Conservation (phyloP, 1,140 invertebrate genomes). For the Diploscapter pachys region DNA sequence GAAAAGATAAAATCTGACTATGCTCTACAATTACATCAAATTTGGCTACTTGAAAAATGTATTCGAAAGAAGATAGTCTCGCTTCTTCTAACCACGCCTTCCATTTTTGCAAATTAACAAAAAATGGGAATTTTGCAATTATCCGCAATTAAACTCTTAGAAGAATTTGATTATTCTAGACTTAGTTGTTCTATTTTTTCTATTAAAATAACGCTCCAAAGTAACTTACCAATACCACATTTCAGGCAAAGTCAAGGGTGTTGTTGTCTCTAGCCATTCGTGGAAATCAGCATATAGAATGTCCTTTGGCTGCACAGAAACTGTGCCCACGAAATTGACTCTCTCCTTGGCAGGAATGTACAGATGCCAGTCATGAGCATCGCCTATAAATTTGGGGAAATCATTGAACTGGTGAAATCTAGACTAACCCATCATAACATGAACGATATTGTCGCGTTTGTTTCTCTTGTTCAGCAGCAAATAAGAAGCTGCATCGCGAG, state of each 20-base stretch:
- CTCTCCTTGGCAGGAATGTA: conserved; percentile 46
- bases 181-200: too few species aligned
- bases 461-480: conserved; percentile 31
- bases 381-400: conserved; percentile 11
- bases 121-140: too few species aligned
- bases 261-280: conserved; percentile 43
- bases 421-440: conserved; percentile 42
- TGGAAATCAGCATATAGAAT: conserved; percentile 43
- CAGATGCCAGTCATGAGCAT: conserved; percentile 54
- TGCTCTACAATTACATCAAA: too few species aligned
- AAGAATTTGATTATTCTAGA: too few species aligned
- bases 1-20: too few species aligned
- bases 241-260: conserved; percentile 50
- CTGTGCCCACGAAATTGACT: conserved; percentile 46
- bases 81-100: too few species aligned
- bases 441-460: conserved; percentile 25
- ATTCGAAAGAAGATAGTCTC: too few species aligned
- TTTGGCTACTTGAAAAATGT: too few species aligned
- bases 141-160: too few species aligned
- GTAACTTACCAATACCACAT: conserved; percentile 47
- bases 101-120: too few species aligned
- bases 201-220: too few species aligned
- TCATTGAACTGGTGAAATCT: too few species aligned
- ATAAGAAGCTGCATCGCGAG: conserved; percentile 45
- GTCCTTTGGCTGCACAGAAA: conserved; percentile 54